phyloP scores from a whole-genome alignment of 2,797 vertebrate genomes.

The Morus bassanus region DNA sequence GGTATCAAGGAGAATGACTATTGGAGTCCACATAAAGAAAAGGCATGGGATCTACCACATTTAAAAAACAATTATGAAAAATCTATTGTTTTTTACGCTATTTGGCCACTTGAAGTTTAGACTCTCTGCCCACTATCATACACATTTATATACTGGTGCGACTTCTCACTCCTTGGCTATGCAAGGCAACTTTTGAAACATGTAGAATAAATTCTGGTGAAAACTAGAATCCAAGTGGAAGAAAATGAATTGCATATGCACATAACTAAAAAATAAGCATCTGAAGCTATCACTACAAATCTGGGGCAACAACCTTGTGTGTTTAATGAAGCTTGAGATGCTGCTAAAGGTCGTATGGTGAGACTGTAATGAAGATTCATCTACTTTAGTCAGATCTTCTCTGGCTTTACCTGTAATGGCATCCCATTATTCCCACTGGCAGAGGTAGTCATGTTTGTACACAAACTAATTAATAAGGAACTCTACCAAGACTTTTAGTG shows the following conservation, averaged over 20 bases:
- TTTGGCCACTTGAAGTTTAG: background rate
- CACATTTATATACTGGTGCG: background rate
- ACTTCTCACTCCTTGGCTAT: background rate
- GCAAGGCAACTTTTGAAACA: background rate
- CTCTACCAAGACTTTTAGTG: conserved; percentile 54
- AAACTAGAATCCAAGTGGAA: background rate
- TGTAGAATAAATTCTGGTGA: background rate
- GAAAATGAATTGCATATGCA: background rate
- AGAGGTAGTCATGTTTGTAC: conserved; percentile 61
- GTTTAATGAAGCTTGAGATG: conserved; percentile 50
- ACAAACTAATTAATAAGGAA: conserved; percentile 62
- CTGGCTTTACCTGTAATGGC: conserved; percentile 32
- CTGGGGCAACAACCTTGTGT: conserved; percentile 2
- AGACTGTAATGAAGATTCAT: conserved; percentile 51
- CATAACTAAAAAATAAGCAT: background rate
- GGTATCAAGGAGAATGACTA: background rate
- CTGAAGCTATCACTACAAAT: background rate
- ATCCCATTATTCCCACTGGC: conserved; percentile 43
- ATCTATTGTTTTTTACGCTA: background rate
- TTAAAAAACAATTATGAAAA: background rate
- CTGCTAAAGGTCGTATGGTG: conserved; percentile 45
- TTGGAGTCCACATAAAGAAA: background rate
- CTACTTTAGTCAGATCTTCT: conserved; percentile 16
- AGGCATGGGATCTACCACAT: background rate
- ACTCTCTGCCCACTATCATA: background rate